Base-by-base conservation (phyloP, 1,140 invertebrate species). In the Bradysia coprophila region DNA sequence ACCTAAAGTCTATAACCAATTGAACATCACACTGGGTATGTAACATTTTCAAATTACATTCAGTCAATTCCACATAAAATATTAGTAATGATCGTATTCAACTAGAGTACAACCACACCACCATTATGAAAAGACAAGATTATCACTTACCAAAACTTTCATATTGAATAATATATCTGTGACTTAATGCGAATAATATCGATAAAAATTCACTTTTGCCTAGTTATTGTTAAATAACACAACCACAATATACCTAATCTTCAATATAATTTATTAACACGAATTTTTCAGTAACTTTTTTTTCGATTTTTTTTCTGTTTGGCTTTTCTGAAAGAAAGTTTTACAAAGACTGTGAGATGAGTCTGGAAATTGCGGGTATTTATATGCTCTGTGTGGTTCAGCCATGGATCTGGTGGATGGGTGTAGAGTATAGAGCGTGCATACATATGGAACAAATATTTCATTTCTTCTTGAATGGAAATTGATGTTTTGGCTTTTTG, bases 111-210 rank as follows among this genome's bases (percentile, higher is more conserved):
- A n/a, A n/a, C n/a, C n/a, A n/a, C n/a, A n/a, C n/a, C n/a, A n/a
- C 13, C 24, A 28, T 28, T 28, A 8, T 28, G 24, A 36, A 9
- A 9, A 31, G 8, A 36, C 33, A 9, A 16, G 9, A 5, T n/a
- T 6, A 16, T 5, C 33, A 36, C 33, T 36, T 36, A 36, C 33
- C 33, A 36, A 36, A 36, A 36, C 33, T 36, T 36, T 36, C 33
- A 36, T 36, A 11, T 36, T 36, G 24, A 28, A 28, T n/a, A n/a
- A n/a, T n/a, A n/a, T n/a, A 28, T 8, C 24, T 6, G 24, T 6
- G 10, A 15, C 33, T 15, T 36, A 36, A 36, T 36, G 10, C n/a
- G 18, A 36, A 36, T n/a, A 36, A n/a, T 11, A n/a, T 16, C 33
- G 15, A 5, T 36, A 36, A 36, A 11, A n/a, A 6, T 8, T 13